phyloP scores from a whole-genome alignment of 2,113 vertebrate genomes.

The Eublepharis macularius region DNA sequence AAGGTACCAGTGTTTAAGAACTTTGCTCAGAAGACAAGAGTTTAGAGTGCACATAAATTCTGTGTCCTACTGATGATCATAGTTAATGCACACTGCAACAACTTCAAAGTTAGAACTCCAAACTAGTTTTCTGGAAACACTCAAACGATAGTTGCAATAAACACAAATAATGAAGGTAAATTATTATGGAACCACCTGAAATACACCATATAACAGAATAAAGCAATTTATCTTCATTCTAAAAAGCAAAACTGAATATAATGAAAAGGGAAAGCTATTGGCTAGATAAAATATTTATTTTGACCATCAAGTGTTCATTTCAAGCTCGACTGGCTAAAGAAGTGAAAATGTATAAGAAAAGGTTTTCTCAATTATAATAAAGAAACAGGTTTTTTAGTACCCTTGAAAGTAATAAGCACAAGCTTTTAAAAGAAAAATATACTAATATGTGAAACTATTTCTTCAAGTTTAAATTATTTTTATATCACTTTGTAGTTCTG shows the following conservation, averaged over 20 bases:
- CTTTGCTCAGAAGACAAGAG: no score
- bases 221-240: slow-evolving; percentile 8
- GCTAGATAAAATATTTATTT: slow-evolving; percentile 28
- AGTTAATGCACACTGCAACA: background rate
- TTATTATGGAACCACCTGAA: background rate
- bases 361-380: slow-evolving; percentile 19
- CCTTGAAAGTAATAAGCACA: background rate
- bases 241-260: background rate
- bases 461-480: background rate
- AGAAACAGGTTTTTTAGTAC: background rate
- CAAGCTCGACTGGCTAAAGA: slow-evolving; percentile 27
- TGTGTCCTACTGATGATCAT: no score
- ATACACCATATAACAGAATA: background rate
- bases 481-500: background rate
- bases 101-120: background rate
- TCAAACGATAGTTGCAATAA: background rate
- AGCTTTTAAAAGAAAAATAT: background rate
- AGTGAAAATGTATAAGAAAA: slow-evolving; percentile 16
- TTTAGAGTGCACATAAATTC: no score
- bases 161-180: background rate
- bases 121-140: background rate
- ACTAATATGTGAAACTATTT: background rate
- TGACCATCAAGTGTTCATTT: slow-evolving; percentile 18
- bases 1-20: no score
- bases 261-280: slow-evolving; percentile 7